phyloP scores from a whole-genome alignment of 53 echinoderm and acorn worm species.

The Patiria pectinifera region DNA sequence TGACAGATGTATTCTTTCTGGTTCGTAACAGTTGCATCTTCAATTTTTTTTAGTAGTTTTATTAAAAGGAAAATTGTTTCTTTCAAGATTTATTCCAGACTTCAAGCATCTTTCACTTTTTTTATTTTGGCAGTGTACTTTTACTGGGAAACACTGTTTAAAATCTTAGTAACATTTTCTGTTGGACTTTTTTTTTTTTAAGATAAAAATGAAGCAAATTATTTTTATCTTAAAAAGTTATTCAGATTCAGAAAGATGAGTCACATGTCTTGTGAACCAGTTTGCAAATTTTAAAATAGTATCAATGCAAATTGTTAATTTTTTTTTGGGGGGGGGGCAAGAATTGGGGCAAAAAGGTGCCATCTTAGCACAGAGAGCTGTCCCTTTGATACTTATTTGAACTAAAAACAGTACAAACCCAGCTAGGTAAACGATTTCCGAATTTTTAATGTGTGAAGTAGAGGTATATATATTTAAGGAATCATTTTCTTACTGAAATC shows the following conservation, averaged over 20 bases:
- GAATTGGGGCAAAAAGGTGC: not conserved
- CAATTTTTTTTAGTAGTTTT: not conserved
- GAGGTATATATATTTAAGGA: conserved; percentile 10
- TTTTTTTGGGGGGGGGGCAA: too few species aligned
- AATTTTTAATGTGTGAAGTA: not conserved
- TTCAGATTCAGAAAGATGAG: too few species aligned
- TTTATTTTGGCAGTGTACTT: not conserved
- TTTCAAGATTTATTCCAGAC: not conserved
- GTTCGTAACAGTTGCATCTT: not conserved
- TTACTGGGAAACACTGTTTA: not conserved
- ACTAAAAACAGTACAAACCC: not conserved
- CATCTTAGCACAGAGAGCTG: too few species aligned
- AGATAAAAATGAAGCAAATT: too few species aligned
- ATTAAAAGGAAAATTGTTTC: not conserved
- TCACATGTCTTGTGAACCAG: too few species aligned
- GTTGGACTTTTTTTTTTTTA: not conserved
- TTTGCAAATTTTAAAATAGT: too few species aligned
- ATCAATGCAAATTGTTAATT: too few species aligned
- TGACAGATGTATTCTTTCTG: not conserved
- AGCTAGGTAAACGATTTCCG: not conserved
- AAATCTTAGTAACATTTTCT: not conserved
- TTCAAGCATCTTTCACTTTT: not conserved
- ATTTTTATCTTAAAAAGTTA: too few species aligned
- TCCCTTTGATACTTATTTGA: too few species aligned
- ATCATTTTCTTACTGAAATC: not conserved